Percentiles rank a stretch among this genome's conserved stretches.
Evolutionary conservation across 2,888 invertebrate species (phyloP).

Genomic region (Galerucella calmariensis): DNA sequence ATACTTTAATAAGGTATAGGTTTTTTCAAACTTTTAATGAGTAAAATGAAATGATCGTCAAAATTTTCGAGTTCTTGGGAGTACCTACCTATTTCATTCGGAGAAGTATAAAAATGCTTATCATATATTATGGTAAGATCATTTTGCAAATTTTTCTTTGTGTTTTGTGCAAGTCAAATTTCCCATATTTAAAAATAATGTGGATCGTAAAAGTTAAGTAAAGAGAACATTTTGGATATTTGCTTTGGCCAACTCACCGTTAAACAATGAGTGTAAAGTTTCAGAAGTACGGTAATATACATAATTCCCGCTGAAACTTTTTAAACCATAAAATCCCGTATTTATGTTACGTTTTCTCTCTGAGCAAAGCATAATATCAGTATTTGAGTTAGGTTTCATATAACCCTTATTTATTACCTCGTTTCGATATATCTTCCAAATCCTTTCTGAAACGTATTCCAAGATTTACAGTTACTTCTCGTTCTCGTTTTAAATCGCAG

Average conservation of each 20-base stretch:
- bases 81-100: neutral
- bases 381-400: constrained; percentile 61
- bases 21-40: no score
- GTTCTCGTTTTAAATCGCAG: constrained; percentile 46
- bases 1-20: no score
- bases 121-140: neutral
- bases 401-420: constrained; percentile 64
- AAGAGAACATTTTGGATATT: constrained; percentile 50
- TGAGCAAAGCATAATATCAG: constrained; percentile 59
- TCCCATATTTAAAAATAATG: constrained; percentile 31
- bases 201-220: constrained; percentile 44
- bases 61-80: neutral
- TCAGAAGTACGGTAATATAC: constrained; percentile 55
- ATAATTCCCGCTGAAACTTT: constrained; percentile 57
- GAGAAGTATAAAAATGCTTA: neutral
- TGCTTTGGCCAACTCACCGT: constrained; percentile 48
- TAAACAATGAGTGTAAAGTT: constrained; percentile 56
- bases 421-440: constrained; percentile 63
- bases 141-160: constrained; percentile 19
- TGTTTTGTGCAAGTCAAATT: constrained; percentile 6
- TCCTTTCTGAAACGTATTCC: constrained; percentile 60
- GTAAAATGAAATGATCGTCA: neutral
- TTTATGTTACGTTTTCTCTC: constrained; percentile 56
- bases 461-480: constrained; percentile 59
- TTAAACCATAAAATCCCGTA: constrained; percentile 58